Evolutionary conservation across 1,140 invertebrate species (phyloP), one percentile per base, ranked within the genome.

Genomic region (Bombus pascuorum): DNA sequence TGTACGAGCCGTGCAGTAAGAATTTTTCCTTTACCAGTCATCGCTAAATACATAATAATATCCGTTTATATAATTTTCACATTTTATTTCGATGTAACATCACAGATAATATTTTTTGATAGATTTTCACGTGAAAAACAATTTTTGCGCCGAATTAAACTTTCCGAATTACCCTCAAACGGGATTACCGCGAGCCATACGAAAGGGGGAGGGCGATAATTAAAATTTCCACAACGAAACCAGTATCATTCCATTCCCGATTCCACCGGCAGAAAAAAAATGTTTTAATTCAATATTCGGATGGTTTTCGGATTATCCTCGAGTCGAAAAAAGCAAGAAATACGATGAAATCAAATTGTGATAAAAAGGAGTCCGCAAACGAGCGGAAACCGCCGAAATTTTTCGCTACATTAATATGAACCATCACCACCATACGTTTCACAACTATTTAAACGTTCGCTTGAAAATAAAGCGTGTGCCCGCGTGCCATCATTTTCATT

Each of bases 401-500:
- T 12, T 12, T n/a, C 28, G 6, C 8, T 12, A 15, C 6, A 42
- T 53, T 28, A 25, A 34, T 12, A 13, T 4, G 53, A 37, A 5
- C 32, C 44, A 28, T 73, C 28, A 15, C 6, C 6, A 37, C 3
- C 15, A 10, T 22, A 28, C 28, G 34, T 59, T 59, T 76, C 53
- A 3, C 25, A 8, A 59, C 13, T 15, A 15, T 39, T 44, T 37
- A 76, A 53, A 57, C 22, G 32, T 4, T 66, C 18, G 37, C 25
- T n/a, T 3, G 25, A 3, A 76, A 22, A 65, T 53, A 8, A 15
- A 18, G 2, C 10, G 32, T 37, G 10, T 15, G 37, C 59, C 22
- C 59, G 44, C 44, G 68, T 57, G 22, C 18, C 62, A 18, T 42
- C 34, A 53, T 84, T 84, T 78, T 84, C 82, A 84, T 78, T 84